These are phyloP conservation scores for Aplocera efformata DNA, from an alignment of 2,888 invertebrate genomes.

Conservation along the genomic window DNA sequence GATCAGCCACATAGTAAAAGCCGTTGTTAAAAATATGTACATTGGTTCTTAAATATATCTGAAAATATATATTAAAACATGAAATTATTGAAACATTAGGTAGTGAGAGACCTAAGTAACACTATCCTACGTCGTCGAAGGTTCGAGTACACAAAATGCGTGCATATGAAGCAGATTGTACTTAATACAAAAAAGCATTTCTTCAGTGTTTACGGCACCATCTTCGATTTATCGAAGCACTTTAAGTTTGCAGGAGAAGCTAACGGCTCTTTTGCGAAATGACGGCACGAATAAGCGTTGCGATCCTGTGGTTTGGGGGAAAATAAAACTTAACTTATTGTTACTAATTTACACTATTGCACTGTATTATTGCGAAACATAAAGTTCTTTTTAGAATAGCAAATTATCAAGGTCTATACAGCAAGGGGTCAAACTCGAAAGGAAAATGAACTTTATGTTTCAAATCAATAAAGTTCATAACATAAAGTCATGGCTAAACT, in stretches of 20 bases:
- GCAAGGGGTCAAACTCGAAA: not conserved
- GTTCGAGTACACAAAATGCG: slow-evolving; percentile 6
- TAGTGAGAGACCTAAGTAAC: too few species aligned
- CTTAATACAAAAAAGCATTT: slow-evolving; percentile 6
- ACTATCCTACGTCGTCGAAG: too few species aligned
- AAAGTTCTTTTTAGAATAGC: slow-evolving; percentile 13
- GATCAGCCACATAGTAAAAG: too few species aligned
- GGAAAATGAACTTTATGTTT: slow-evolving; percentile 24
- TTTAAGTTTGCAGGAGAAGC: slow-evolving; percentile 15
- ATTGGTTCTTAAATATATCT: too few species aligned
- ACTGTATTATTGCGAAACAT: slow-evolving; percentile 8
- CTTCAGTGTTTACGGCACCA: not conserved
- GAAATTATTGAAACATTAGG: too few species aligned
- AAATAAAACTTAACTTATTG: slow-evolving; percentile 30
- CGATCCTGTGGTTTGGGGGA: slow-evolving; percentile 41
- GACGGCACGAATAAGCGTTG: slow-evolving; percentile 33
- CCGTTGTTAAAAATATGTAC: too few species aligned
- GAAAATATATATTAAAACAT: too few species aligned
- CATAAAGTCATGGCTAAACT: slow-evolving; percentile 3
- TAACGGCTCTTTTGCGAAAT: slow-evolving; percentile 14
- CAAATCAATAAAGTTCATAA: slow-evolving; percentile 6
- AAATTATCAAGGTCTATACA: slow-evolving; percentile 6
- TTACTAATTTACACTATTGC: slow-evolving; percentile 5
- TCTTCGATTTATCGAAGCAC: slow-evolving; percentile 9
- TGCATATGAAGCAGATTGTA: slow-evolving; percentile 8